Evolutionary conservation across 64 coral and sea anemone species (phyloP).

Genomic region (Dendrophyllia cribrosa): DNA sequence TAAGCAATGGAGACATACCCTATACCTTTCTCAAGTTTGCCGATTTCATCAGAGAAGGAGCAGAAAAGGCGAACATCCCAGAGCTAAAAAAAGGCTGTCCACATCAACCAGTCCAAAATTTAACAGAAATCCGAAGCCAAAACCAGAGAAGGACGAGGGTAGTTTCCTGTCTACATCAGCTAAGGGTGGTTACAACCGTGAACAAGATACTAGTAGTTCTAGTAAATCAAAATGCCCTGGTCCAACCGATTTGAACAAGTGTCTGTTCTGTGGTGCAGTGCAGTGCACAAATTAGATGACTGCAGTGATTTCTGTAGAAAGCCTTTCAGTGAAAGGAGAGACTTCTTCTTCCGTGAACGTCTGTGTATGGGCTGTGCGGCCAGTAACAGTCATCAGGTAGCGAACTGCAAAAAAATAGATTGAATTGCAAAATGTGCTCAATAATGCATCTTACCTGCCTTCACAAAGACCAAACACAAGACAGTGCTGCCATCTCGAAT

Average conservation of each 20-base stretch:
- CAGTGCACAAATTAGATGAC: too few relatives aligned
- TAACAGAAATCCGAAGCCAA: background rate
- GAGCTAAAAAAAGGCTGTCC: background rate
- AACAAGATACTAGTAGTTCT: background rate
- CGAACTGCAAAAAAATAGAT: too few relatives aligned
- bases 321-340: too few relatives aligned
- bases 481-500: background rate
- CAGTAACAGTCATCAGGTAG: too few relatives aligned
- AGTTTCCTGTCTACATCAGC: constrained; percentile 12
- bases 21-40: background rate
- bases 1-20: background rate
- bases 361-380: too few relatives aligned
- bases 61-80: background rate
- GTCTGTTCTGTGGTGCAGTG: too few relatives aligned
- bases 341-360: too few relatives aligned
- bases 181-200: background rate
- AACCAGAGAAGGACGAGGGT: background rate
- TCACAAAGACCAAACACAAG: constrained; percentile 16
- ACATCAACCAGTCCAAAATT: background rate
- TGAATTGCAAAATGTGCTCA: too few relatives aligned
- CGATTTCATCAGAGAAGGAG: background rate
- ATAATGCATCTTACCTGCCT: too few relatives aligned
- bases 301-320: too few relatives aligned
- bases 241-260: background rate
- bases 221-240: background rate